Base-by-base conservation (phyloP, 2,888 invertebrate genomes). In the Drosophila nigricruria region DNA sequence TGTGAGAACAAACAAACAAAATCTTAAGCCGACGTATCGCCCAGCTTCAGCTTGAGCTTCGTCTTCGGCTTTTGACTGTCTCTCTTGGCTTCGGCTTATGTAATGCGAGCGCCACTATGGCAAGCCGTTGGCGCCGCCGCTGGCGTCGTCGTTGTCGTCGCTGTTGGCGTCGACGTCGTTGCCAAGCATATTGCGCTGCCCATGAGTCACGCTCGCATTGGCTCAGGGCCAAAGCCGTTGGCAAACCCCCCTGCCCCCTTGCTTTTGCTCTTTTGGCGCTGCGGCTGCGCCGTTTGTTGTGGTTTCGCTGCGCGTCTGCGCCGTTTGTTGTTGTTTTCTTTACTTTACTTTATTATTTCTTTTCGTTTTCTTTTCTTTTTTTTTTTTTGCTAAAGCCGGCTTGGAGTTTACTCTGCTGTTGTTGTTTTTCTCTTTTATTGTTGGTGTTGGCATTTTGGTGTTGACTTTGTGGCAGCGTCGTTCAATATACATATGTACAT, bases 271-370 rank as follows among this genome's bases (percentile, higher is more conserved):
- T 53, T 20, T 42, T 32, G 47, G 58, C 72, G 70, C 30, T 60
- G 78, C 82, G 81, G 60, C 81, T 72, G 82, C 82, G 82, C 68
- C 66, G 80, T 82, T 82, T 82, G 82, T 82, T 82, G 82, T 82
- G 82, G 82, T 82, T 82, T 85, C 72, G 72, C 59, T 67, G 54
- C 78, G 68, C 74, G 65, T 47, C 47, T 73, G 81, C 73, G 77
- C 36, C 49, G 66, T 59, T 69, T 72, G 73, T 66, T 72, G 66
- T 69, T 64, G 63, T 60, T 65, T 59, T 68, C 47, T 50, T 52
- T 58, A 38, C 30, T 52, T 52, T 52, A 52, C 38, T 53, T 53
- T 53, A 53, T 53, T 52, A 52, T 52, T 52, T 52, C 34, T 58
- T n/a, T 30, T 49, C 30, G 18, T 47, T 45, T 32, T 32, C 5